Percentiles rank a stretch among this genome's conserved stretches.
These are phyloP conservation scores for Lytechinus pictus DNA, from an alignment of 35 echinoderm and acorn worm species.

Conservation along the genomic window DNA sequence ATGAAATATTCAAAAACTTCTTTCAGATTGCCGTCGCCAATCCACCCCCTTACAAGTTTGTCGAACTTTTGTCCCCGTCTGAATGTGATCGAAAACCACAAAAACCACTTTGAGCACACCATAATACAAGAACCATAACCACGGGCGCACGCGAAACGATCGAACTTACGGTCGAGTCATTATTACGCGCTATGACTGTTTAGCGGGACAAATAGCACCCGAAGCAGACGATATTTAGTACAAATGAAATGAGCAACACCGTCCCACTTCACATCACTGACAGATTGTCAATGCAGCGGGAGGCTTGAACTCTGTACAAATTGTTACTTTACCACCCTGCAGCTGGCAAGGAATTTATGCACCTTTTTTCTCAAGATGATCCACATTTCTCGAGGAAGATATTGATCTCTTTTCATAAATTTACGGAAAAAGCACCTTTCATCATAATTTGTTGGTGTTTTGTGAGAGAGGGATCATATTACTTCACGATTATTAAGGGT, in stretches of 20 bases:
- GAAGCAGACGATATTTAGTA: background rate
- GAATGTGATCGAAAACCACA: background rate
- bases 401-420: background rate
- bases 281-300: constrained; percentile 8
- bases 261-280: background rate
- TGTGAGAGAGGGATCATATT: background rate
- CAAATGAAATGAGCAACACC: background rate
- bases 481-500: background rate
- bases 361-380: background rate
- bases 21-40: background rate
- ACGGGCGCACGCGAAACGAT: background rate
- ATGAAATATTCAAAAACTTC: background rate
- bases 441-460: background rate
- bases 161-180: background rate
- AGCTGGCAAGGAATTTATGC: background rate
- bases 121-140: background rate
- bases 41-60: background rate
- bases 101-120: background rate
- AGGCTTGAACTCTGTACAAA: background rate
- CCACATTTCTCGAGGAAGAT: background rate
- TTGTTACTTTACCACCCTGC: background rate
- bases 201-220: background rate
- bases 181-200: background rate
- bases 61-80: background rate
- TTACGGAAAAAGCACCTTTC: background rate